These are phyloP conservation scores for Agrochola circellaris DNA, from an alignment of 2,888 invertebrate genomes.

Conservation along the genomic window DNA sequence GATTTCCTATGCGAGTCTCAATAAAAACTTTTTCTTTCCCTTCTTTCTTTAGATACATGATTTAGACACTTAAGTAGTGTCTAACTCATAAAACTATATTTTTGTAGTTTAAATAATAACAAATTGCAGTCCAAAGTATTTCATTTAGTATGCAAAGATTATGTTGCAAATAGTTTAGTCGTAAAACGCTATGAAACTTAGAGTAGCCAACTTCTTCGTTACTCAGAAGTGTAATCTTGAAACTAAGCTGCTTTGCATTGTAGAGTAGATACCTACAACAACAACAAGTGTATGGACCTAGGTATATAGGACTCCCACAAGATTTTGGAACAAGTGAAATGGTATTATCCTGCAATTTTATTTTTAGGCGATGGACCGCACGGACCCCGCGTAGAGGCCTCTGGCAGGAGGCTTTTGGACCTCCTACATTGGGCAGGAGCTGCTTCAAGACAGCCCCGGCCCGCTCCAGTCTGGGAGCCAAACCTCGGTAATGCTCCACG, in stretches of 20 bases:
- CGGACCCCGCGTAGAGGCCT: too few species aligned
- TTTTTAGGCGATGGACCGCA: too few species aligned
- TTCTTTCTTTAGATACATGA: not conserved
- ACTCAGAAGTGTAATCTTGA: conserved; percentile 51
- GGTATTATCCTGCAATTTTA: too few species aligned
- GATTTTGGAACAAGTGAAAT: not conserved
- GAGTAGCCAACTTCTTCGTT: conserved; percentile 44
- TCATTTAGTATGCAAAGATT: conserved; percentile 28
- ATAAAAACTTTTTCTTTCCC: too few species aligned
- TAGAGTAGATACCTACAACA: conserved; percentile 12
- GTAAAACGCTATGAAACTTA: conserved; percentile 50
- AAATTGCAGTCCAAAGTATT: conserved; percentile 8
- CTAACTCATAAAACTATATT: not conserved
- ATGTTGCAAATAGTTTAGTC: conserved; percentile 39
- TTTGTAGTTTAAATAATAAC: not conserved
- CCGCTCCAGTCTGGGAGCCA: too few species aligned
- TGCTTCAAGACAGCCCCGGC: too few species aligned
- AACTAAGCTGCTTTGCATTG: conserved; percentile 51
- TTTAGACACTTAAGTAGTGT: not conserved
- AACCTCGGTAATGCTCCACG: too few species aligned
- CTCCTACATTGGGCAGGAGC: too few species aligned
- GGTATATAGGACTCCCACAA: not conserved
- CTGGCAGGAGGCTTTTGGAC: too few species aligned
- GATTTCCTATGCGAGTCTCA: too few species aligned
- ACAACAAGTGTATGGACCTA: conserved; percentile 5